Evolutionary conservation across 2,797 vertebrate species (phyloP), one percentile per base, ranked within the genome.

Genomic region (Cercopithecus diana): DNA sequence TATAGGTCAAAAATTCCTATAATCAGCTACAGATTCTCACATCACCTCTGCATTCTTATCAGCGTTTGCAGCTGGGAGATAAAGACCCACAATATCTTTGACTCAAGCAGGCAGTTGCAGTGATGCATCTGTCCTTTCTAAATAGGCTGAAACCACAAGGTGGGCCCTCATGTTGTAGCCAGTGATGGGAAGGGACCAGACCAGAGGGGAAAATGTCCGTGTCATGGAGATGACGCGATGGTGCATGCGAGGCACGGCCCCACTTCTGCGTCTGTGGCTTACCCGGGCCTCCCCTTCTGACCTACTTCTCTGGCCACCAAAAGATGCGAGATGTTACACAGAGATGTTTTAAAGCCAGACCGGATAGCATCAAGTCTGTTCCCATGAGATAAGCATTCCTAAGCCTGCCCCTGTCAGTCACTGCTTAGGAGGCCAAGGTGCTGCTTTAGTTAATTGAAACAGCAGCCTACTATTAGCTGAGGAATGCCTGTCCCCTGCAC

Each of bases 51-150:
- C 39, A 2, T 84, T 89, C 88, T 90, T 95, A 89, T 58, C 90
- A 83, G 85, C 36, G 5, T 58, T 33, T 91, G 88, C 91, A 96
- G 90, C 28, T 64, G 57, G n/a, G 86, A 91, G 95, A 90, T 84
- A 81, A 91, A 84, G 88, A 90, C 28, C 58, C 82, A 43, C 7
- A 1, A 0, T 67, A 72, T 91, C 93, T 76, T 88, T 82, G 87
- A 0, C 70, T 86, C 80, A 52, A 67, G 89, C 67, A 30, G 93
- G 82, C 88, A 19, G 94, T 39, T 72, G 94, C 89, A 77, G 20
- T 45, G 85, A 61, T 61, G 58, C 81, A 12, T 81, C 81, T 30
- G 85, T 70, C 95, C 88, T 91, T 97, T 86, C 61, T 33, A 86
- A 93, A 61, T 11, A 83, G 76, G 93, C 80, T 83, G 61, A 95